phyloP scores from a whole-genome alignment of 1,140 invertebrate genomes.

The Ceratina calcarata region DNA sequence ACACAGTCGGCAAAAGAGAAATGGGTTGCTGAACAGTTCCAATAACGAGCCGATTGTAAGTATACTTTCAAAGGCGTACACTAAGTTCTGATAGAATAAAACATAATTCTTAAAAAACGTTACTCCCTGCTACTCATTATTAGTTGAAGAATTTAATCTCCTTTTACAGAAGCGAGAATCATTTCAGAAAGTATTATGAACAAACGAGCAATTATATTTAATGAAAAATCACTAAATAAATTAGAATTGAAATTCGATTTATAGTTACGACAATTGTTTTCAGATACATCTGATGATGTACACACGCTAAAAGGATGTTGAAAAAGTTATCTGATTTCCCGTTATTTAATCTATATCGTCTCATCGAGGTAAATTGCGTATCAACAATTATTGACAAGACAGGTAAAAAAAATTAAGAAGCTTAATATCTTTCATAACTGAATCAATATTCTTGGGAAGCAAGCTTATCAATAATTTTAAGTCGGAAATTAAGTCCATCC shows the following conservation, averaged over 20 bases:
- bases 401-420: slow-evolving; percentile 41
- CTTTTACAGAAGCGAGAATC: background rate
- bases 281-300: background rate
- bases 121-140: background rate
- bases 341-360: slow-evolving; percentile 7
- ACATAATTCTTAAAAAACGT: slow-evolving; percentile 15
- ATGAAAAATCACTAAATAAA: slow-evolving; percentile 19
- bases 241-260: slow-evolving; percentile 18
- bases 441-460: slow-evolving; percentile 39
- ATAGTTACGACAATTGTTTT: background rate
- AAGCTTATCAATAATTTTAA: slow-evolving; percentile 44
- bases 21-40: background rate
- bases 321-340: slow-evolving; percentile 1
- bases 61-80: background rate
- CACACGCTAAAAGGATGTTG: background rate
- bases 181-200: background rate
- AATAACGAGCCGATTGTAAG: background rate
- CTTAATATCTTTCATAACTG: slow-evolving; percentile 10
- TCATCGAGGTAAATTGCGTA: no score
- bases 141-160: background rate
- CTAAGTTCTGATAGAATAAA: background rate
- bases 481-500: slow-evolving; percentile 29
- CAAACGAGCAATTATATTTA: background rate
- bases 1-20: background rate
- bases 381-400: slow-evolving; percentile 40